Percentiles rank a stretch among this genome's conserved stretches.
phyloP scores from a whole-genome alignment of 2,888 invertebrate species.

The Hecatera dysodea region DNA sequence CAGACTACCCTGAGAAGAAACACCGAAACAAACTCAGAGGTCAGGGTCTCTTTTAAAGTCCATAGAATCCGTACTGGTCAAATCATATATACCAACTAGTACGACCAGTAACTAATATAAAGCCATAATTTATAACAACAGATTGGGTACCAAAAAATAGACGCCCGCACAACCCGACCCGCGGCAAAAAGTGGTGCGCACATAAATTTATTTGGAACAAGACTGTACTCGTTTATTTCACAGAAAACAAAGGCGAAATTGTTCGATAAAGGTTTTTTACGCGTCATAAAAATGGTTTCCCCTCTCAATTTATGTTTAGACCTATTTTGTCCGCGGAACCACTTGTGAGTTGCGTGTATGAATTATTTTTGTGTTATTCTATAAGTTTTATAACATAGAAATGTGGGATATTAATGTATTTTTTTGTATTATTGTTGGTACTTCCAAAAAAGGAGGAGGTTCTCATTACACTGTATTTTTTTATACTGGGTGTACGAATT shows the following conservation, averaged over 20 bases:
- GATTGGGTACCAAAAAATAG: slow-evolving; percentile 41
- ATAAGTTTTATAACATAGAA: slow-evolving; percentile 41
- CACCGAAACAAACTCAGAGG: too few relatives aligned
- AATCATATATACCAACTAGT: background rate
- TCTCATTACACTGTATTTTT: too few relatives aligned
- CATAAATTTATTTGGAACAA: slow-evolving; percentile 59
- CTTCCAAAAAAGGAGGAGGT: too few relatives aligned
- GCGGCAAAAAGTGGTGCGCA: slow-evolving; percentile 40
- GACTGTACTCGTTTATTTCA: slow-evolving; percentile 55
- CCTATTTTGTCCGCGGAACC: slow-evolving; percentile 54
- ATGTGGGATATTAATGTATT: slow-evolving; percentile 10
- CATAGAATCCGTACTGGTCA: too few relatives aligned
- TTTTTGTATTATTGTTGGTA: slow-evolving; percentile 11
- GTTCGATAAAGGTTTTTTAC: slow-evolving; percentile 64
- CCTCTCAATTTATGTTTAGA: slow-evolving; percentile 58
- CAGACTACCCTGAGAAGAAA: too few relatives aligned
- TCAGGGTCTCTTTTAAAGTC: too few relatives aligned
- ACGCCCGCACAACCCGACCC: slow-evolving; percentile 5
- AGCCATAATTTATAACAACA: slow-evolving; percentile 44
- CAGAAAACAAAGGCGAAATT: slow-evolving; percentile 58
- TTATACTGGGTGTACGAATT: too few relatives aligned
- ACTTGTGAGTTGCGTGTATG: slow-evolving; percentile 27
- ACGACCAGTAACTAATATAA: slow-evolving; percentile 8
- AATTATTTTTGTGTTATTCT: slow-evolving; percentile 55
- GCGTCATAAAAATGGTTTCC: slow-evolving; percentile 62